phyloP scores from a whole-genome alignment of 1,140 invertebrate species.

The Ruditapes philippinarum region DNA sequence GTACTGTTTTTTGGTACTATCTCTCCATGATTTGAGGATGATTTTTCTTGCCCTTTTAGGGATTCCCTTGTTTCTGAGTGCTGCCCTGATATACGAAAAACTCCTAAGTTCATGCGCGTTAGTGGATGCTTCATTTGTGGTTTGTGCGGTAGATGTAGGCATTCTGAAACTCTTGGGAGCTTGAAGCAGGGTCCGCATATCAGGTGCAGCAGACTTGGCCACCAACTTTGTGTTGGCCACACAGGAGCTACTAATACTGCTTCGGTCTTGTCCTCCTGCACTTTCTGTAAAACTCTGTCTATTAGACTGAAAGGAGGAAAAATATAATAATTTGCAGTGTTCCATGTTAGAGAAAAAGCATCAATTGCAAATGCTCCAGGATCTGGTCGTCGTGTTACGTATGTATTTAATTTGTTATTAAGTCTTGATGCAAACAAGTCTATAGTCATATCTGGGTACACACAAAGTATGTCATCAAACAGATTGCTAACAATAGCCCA shows the following conservation, averaged over 20 bases:
- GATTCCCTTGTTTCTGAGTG: neutral
- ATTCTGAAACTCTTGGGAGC: neutral
- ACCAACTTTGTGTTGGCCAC: too few species aligned
- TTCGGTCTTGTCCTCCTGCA: neutral
- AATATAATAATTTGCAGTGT: neutral
- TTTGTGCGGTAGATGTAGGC: constrained; percentile 7
- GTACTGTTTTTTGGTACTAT: constrained; percentile 8
- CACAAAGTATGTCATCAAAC: neutral
- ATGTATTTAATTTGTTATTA: neutral
- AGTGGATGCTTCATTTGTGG: constrained; percentile 51
- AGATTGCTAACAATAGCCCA: neutral
- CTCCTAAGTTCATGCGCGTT: neutral
- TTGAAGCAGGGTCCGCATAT: neutral
- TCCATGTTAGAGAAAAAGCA: neutral
- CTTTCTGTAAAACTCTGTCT: neutral
- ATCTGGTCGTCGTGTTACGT: neutral
- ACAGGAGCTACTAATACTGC: neutral
- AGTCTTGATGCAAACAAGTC: constrained; percentile 16
- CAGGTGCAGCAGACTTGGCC: neutral
- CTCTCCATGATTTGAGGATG: neutral
- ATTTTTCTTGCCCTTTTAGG: neutral
- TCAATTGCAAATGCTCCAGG: neutral
- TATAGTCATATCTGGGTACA: neutral
- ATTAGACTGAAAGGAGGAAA: constrained; percentile 27
- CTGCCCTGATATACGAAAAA: neutral